These are phyloP conservation scores for Neolamprologus longior DNA, from an alignment of 2,113 vertebrate species.

Conservation along the genomic window DNA sequence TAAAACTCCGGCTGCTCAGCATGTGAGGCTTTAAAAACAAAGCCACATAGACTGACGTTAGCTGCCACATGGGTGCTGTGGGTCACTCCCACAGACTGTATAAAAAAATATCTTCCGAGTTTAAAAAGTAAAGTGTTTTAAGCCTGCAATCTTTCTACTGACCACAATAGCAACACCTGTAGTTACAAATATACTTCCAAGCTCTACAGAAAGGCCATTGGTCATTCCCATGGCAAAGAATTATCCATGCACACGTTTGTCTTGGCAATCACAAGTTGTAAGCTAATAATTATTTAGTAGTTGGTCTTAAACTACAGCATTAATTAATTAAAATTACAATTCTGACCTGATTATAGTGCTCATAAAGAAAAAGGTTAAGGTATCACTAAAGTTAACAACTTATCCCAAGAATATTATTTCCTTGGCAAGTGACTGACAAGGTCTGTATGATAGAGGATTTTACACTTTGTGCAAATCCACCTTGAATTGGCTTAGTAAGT, in stretches of 20 bases:
- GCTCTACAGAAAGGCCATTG: not conserved
- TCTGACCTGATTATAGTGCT: not conserved
- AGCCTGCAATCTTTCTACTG: not conserved
- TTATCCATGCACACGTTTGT: not conserved
- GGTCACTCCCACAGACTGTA: not conserved
- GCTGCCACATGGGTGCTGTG: not conserved
- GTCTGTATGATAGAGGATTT: not conserved
- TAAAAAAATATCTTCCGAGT: rapidly evolving
- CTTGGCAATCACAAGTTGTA: not conserved
- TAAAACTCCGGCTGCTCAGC: not conserved
- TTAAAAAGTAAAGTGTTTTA: not conserved
- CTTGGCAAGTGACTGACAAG: not conserved
- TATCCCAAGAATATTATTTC: not conserved
- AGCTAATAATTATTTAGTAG: not conserved
- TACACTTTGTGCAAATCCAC: rapidly evolving
- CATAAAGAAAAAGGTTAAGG: not conserved
- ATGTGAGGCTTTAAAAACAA: not conserved
- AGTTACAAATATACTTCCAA: not conserved
- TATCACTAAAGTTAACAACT: not conserved
- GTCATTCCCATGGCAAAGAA: rapidly evolving
- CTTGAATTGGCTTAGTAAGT: not conserved
- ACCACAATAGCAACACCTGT: not conserved
- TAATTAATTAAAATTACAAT: not conserved
- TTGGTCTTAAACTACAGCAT: not conserved
- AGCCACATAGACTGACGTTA: not conserved